Evolutionary conservation across 1,140 invertebrate genomes (phyloP).

Genomic region (Drosophila ananassae): DNA sequence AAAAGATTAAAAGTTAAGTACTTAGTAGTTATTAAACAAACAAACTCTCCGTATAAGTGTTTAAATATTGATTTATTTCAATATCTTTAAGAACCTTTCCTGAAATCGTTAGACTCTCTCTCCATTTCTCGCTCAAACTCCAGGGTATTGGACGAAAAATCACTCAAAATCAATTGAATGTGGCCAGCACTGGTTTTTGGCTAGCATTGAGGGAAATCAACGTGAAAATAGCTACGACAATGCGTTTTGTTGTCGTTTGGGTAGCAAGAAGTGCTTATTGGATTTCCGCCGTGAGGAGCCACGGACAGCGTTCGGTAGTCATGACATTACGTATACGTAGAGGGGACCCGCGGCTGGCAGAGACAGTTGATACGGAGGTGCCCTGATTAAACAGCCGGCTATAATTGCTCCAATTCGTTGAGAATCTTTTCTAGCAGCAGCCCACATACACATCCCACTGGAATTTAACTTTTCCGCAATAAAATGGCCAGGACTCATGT

Average conservation of each 20-base stretch:
- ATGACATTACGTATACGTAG: conserved; percentile 3
- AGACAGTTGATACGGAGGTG: conserved; percentile 20
- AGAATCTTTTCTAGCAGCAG: conserved; percentile 4
- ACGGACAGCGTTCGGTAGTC: conserved; percentile 46
- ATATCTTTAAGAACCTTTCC: neutral
- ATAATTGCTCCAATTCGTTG: conserved; percentile 44
- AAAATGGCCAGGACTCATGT: conserved; percentile 39
- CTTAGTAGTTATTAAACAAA: neutral
- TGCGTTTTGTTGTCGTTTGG: conserved; percentile 47
- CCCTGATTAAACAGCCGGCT: conserved; percentile 21
- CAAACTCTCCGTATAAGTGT: neutral
- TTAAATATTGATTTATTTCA: neutral
- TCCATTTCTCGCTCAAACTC: neutral
- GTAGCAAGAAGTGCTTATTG: conserved; percentile 65
- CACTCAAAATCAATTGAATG: conserved; percentile 72
- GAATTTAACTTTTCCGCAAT: conserved; percentile 53
- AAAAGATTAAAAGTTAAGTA: neutral
- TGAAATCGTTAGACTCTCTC: neutral
- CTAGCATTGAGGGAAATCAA: conserved; percentile 44
- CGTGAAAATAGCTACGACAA: conserved; percentile 68
- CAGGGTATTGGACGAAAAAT: conserved; percentile 55
- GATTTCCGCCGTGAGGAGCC: conserved; percentile 61
- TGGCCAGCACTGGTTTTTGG: conserved; percentile 46
- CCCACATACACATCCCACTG: conserved; percentile 10
- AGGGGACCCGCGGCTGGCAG: conserved; percentile 13